Percentiles rank a stretch among this genome's conserved stretches.
Evolutionary conservation across 2,797 vertebrate species (phyloP).

Genomic region (Momotus momota): DNA sequence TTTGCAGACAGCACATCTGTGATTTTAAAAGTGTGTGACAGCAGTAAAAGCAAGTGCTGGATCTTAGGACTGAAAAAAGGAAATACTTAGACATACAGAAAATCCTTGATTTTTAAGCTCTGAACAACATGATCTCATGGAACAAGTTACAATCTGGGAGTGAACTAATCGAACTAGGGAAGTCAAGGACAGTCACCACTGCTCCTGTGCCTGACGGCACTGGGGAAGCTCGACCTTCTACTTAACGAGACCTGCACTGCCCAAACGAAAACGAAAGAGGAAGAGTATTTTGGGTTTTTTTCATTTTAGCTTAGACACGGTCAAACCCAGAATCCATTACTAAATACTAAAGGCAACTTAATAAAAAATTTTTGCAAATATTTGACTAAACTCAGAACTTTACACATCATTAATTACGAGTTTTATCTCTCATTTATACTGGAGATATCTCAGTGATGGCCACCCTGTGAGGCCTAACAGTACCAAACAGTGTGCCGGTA

Average conservation of each 20-base stretch:
- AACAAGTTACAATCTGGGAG: not conserved
- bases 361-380: conserved; percentile 36
- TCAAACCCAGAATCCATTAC: not conserved
- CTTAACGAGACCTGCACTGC: not conserved
- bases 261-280: not conserved
- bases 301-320: not conserved
- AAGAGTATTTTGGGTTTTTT: not conserved
- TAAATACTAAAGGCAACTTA: not conserved
- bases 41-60: not conserved
- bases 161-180: not conserved
- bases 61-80: not conserved
- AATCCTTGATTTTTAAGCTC: not conserved
- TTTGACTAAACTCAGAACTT: conserved; percentile 14
- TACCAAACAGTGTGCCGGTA: not conserved
- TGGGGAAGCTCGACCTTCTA: not conserved
- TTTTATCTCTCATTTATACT: conserved; percentile 45
- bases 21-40: conserved; percentile 23
- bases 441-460: not conserved
- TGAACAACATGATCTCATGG: not conserved
- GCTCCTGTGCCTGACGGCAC: not conserved
- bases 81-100: not conserved
- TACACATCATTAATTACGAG: conserved; percentile 1
- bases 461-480: conserved; percentile 5
- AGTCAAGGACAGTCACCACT: not conserved
- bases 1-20: conserved; percentile 14